Percentiles rank a stretch among this genome's conserved stretches.
Evolutionary conservation across 2,888 invertebrate genomes (phyloP).

Genomic region (Eupithecia tripunctaria): DNA sequence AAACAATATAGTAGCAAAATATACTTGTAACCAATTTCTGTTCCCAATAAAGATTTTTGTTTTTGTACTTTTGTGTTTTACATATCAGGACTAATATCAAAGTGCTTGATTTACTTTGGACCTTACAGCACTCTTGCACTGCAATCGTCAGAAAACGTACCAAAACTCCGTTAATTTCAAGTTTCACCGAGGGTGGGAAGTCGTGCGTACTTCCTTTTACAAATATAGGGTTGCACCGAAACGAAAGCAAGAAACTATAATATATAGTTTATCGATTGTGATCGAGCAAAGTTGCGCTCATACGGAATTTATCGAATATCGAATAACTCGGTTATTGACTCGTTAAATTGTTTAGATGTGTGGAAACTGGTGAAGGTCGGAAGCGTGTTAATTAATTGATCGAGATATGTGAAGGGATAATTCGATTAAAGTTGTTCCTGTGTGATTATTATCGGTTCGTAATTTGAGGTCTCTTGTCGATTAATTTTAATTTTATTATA

Average conservation of each 20-base stretch:
- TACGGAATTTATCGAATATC: conserved; percentile 51
- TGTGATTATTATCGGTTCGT: conserved; percentile 1
- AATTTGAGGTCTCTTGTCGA: not conserved
- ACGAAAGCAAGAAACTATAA: conserved; percentile 49
- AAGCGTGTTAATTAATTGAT: conserved; percentile 43
- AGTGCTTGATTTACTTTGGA: too few relatives aligned
- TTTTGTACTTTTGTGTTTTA: not conserved
- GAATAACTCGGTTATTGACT: conserved; percentile 48
- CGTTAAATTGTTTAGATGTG: conserved; percentile 58
- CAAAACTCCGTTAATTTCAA: conserved; percentile 25
- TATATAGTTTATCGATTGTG: conserved; percentile 24
- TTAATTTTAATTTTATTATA: not conserved
- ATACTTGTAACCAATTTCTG: too few relatives aligned
- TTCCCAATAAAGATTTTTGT: not conserved
- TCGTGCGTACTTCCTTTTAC: conserved; percentile 63
- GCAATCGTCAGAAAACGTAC: conserved; percentile 18
- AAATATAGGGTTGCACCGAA: conserved; percentile 51
- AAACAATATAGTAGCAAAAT: too few relatives aligned
- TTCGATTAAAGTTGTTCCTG: conserved; percentile 49
- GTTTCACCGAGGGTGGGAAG: conserved; percentile 57
- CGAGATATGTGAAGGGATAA: conserved; percentile 59
- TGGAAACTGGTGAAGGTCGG: conserved; percentile 62
- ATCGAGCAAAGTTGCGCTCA: conserved; percentile 49
- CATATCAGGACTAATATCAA: too few relatives aligned
- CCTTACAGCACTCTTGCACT: too few relatives aligned